Evolutionary conservation across 2,113 vertebrate genomes (phyloP).

Genomic region (Eleginops maclovinus): DNA sequence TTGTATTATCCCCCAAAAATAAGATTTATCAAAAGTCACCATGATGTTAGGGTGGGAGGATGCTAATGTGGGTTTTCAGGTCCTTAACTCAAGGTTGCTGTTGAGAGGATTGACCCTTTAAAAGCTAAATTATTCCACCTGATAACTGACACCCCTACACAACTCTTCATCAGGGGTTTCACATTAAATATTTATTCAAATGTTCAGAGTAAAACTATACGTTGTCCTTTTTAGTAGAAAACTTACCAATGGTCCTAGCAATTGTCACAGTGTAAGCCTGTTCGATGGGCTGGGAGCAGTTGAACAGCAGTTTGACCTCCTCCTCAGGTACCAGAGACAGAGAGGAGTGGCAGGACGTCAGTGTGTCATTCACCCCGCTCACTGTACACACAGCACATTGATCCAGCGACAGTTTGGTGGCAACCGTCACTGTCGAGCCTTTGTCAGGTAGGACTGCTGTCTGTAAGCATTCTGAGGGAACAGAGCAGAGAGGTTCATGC

Average conservation of each 20-base stretch:
- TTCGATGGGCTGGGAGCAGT: conserved; percentile 77
- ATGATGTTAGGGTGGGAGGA: not conserved
- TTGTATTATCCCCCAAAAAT: not conserved
- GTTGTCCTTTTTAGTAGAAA: not conserved
- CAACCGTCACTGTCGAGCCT: conserved; percentile 74
- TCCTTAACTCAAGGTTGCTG: not conserved
- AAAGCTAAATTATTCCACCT: not conserved
- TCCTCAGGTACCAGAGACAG: conserved; percentile 79
- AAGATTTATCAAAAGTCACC: not conserved
- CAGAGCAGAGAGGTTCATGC: conserved; percentile 1
- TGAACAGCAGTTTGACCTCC: conserved; percentile 77
- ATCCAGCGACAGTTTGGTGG: accelerated
- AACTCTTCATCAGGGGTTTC: not conserved
- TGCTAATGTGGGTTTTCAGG: not conserved
- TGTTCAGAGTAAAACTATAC: not conserved
- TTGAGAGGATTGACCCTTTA: not conserved
- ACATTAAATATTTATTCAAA: not conserved
- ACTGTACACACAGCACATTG: conserved; percentile 71
- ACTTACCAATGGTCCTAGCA: conserved; percentile 84
- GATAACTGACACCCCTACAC: not conserved
- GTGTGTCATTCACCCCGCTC: not conserved
- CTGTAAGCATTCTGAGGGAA: conserved; percentile 73
- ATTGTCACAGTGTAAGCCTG: conserved; percentile 80
- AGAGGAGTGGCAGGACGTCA: conserved; percentile 38
- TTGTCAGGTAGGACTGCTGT: conserved; percentile 61